These are phyloP conservation scores for Thalassarche chlororhynchos DNA, from an alignment of 2,113 vertebrate species.

Conservation along the genomic window DNA sequence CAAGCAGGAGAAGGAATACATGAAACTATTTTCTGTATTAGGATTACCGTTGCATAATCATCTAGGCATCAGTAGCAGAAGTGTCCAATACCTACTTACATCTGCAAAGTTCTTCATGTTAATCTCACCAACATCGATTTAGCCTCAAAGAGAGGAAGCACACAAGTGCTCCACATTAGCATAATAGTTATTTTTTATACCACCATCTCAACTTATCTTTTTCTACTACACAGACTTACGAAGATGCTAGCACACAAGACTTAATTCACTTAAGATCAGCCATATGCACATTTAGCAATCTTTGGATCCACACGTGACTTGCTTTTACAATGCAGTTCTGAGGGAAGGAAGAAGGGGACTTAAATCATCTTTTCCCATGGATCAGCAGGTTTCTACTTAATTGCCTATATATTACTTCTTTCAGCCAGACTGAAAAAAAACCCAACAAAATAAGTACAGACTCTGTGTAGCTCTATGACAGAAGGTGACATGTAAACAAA, in stretches of 20 bases:
- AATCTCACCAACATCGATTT: neutral
- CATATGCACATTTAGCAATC: neutral
- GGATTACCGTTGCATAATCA: neutral
- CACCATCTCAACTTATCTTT: neutral
- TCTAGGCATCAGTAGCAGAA: neutral
- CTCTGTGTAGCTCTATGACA: neutral
- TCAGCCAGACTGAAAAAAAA: neutral
- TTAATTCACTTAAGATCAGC: neutral
- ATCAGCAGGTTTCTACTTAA: neutral
- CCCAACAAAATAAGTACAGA: neutral
- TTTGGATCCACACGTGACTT: neutral
- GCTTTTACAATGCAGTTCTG: neutral
- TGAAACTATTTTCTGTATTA: neutral
- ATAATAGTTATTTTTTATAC: neutral
- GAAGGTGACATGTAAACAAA: neutral
- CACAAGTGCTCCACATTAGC: neutral
- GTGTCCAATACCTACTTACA: neutral
- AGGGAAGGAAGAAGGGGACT: neutral
- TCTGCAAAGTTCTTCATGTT: neutral
- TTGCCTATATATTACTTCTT: neutral
- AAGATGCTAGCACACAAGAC: neutral
- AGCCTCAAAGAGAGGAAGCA: neutral
- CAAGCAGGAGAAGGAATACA: neutral
- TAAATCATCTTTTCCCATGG: neutral
- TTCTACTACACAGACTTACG: neutral